phyloP scores from a whole-genome alignment of 2,888 invertebrate genomes.

The Hipparchia semele region DNA sequence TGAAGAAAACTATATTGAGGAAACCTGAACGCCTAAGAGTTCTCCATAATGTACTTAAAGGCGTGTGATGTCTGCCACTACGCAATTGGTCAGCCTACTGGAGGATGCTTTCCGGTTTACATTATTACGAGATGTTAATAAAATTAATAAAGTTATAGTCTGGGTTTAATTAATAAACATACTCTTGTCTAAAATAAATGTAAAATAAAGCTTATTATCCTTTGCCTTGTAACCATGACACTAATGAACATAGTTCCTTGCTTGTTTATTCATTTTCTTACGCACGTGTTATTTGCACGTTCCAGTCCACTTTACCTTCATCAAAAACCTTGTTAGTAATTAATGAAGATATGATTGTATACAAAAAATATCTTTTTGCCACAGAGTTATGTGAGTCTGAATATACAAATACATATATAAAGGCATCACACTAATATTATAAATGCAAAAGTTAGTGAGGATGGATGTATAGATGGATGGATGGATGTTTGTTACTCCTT shows the following conservation, averaged over 20 bases:
- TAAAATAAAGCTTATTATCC: constrained; percentile 4
- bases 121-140: background rate
- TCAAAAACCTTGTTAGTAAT: constrained; percentile 11
- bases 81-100: no score
- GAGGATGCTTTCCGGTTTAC: no score
- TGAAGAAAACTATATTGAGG: no score
- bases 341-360: background rate
- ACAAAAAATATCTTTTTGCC: background rate
- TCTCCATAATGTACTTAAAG: no score
- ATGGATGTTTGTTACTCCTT: no score
- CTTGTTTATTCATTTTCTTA: constrained; percentile 5
- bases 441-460: no score
- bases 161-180: background rate
- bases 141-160: background rate
- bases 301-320: background rate
- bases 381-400: background rate
- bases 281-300: background rate
- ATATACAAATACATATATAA: no score
- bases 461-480: no score
- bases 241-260: constrained; percentile 12
- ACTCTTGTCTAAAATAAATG: background rate
- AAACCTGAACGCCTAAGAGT: no score
- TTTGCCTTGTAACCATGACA: constrained; percentile 15
- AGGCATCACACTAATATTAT: no score
- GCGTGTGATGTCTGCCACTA: no score